Conservation (phyloP, 2,113 vertebrate species). For the Centropus bengalensis region DNA sequence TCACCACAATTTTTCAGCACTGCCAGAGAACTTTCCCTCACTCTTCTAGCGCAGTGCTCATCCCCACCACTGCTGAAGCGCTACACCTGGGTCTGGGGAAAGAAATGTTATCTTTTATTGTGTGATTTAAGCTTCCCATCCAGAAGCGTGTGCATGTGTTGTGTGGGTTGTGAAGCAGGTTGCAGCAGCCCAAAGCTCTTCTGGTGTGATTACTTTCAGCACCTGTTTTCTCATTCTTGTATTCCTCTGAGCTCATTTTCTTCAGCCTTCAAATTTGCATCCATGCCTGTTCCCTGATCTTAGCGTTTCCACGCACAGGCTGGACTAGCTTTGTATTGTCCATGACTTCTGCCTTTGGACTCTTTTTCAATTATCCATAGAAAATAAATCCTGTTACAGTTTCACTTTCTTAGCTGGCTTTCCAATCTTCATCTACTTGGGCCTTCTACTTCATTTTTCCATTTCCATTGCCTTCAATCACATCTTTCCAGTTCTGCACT, state of each 20-base stretch:
- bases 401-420: background rate
- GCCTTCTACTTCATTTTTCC: background rate
- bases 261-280: background rate
- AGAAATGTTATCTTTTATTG: background rate
- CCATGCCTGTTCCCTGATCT: background rate
- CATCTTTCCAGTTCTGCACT: background rate
- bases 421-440: background rate
- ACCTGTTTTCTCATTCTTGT: background rate
- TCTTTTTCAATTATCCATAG: background rate
- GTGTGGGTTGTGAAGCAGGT: background rate
- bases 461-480: background rate
- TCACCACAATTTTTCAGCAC: background rate
- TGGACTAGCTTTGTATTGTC: background rate
- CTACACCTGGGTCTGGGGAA: background rate
- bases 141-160: background rate
- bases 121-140: background rate
- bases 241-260: background rate
- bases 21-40: background rate
- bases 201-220: background rate
- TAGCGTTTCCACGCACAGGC: background rate
- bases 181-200: background rate
- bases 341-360: background rate
- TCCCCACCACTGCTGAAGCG: background rate
- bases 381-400: background rate
- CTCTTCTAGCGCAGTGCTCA: background rate